Evolutionary conservation across 2,797 vertebrate species (phyloP).

Genomic region (Chelon labrosus): DNA sequence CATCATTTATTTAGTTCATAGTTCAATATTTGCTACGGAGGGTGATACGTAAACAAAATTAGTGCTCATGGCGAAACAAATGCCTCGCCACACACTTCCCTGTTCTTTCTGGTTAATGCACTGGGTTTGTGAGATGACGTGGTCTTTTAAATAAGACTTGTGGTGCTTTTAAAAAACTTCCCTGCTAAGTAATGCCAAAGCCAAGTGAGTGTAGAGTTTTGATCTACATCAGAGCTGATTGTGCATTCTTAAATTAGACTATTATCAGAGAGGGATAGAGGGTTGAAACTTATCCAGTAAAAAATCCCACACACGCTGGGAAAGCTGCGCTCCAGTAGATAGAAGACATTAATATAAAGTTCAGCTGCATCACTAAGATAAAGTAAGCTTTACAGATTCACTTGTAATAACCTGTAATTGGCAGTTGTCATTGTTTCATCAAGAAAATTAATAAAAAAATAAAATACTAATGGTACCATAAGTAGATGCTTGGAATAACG

Average conservation of each 20-base stretch:
- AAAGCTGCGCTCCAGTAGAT: not conserved
- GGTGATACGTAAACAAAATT: conserved; percentile 11
- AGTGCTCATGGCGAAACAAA: not conserved
- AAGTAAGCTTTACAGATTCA: conserved; percentile 4
- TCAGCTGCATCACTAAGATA: not conserved
- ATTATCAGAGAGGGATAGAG: not conserved
- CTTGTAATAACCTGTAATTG: not conserved
- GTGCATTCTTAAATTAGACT: not conserved
- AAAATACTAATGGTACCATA: no score
- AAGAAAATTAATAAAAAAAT: not conserved
- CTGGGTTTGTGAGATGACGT: not conserved
- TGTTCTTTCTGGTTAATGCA: not conserved
- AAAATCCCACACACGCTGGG: not conserved
- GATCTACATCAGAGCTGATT: not conserved
- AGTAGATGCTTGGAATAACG: not conserved
- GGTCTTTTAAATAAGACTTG: not conserved
- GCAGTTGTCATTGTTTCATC: not conserved
- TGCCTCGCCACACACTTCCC: not conserved
- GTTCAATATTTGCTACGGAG: conserved; percentile 17
- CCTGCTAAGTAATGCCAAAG: no score
- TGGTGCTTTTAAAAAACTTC: not conserved
- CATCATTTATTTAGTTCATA: conserved; percentile 48
- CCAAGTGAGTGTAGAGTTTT: not conserved
- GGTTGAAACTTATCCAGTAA: not conserved
- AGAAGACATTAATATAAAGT: no score